These are phyloP conservation scores for Saimiri boliviensis DNA, from an alignment of 2,113 vertebrate species.

Conservation along the genomic window DNA sequence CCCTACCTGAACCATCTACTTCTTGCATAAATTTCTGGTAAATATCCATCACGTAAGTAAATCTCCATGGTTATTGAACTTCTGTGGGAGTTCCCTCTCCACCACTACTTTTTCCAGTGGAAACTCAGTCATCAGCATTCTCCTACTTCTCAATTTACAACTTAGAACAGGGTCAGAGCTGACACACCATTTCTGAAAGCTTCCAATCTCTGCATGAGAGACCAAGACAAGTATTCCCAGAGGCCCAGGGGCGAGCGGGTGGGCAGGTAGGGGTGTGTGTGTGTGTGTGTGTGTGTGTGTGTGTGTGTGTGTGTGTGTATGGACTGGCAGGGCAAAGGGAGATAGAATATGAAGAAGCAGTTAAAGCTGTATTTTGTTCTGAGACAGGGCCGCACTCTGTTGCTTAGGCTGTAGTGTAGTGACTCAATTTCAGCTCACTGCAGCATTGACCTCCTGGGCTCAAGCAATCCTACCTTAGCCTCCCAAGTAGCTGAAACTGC, in stretches of 20 bases:
- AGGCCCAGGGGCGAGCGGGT: no score
- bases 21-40: neutral
- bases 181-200: neutral
- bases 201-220: neutral
- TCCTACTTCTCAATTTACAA: accelerated
- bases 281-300: neutral
- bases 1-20: no score
- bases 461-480: no score
- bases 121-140: neutral
- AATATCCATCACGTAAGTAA: neutral
- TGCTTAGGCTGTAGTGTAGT: no score
- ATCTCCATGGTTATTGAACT: neutral
- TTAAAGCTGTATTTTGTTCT: neutral
- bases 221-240: neutral
- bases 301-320: neutral
- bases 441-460: no score
- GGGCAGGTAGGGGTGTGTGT: no score
- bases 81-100: neutral
- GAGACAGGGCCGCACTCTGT: no score
- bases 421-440: no score
- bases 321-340: neutral
- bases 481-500: no score
- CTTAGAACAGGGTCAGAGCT: neutral
- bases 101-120: neutral
- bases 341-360: neutral